Evolutionary conservation across 37 sponge, comb jelly and placozoan species (phyloP).

Genomic region (Axinella damicornis): DNA sequence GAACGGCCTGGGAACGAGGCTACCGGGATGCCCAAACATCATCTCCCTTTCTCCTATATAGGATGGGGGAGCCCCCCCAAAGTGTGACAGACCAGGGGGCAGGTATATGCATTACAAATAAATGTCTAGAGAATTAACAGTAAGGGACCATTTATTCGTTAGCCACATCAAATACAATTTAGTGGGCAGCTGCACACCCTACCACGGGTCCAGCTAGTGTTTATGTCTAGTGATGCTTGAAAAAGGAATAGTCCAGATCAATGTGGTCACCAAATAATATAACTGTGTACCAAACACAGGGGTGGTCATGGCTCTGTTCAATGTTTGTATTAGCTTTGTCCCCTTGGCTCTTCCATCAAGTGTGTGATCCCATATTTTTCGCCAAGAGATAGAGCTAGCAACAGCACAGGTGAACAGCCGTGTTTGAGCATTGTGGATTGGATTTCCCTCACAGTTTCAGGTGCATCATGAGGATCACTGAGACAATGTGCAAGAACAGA

Average conservation of each 20-base stretch:
- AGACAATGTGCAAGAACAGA: conserved; percentile 13
- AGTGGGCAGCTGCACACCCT: too few relatives aligned
- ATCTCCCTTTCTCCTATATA: too few relatives aligned
- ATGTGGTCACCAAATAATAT: not conserved
- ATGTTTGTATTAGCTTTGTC: conserved; percentile 3
- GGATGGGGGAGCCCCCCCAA: too few relatives aligned
- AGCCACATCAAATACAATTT: too few relatives aligned
- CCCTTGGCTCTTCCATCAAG: not conserved
- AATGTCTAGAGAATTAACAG: too few relatives aligned
- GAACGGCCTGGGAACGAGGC: too few relatives aligned
- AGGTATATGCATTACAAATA: too few relatives aligned
- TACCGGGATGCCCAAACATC: too few relatives aligned
- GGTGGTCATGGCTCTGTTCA: not conserved
- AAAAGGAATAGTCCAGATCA: conserved; percentile 5
- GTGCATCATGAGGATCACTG: conserved; percentile 1
- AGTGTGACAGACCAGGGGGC: too few relatives aligned
- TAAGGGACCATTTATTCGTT: too few relatives aligned
- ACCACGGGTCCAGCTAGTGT: too few relatives aligned
- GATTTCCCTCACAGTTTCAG: not conserved
- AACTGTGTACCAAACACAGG: not conserved
- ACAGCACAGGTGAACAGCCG: not conserved
- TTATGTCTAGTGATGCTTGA: too few relatives aligned
- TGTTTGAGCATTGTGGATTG: not conserved
- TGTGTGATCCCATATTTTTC: not conserved
- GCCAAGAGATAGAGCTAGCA: not conserved